Evolutionary conservation across 2,888 invertebrate genomes (phyloP).

Genomic region (Conus canariensis): DNA sequence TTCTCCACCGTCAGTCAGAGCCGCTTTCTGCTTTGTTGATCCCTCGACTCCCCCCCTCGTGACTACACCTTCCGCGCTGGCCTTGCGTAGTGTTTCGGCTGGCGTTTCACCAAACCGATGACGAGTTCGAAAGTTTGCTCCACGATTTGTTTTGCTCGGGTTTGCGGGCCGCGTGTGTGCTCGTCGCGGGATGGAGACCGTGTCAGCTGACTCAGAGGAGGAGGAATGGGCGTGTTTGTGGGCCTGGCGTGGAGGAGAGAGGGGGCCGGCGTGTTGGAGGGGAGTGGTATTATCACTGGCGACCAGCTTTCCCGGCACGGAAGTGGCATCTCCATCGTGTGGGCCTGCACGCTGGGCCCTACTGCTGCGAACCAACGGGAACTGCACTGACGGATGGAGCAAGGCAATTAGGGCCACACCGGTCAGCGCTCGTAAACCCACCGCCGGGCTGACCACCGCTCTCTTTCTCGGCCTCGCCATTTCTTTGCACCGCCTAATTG

Average conservation of each 20-base stretch:
- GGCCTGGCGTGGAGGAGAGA: not conserved
- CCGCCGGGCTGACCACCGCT: not conserved
- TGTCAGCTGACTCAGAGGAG: conserved; percentile 15
- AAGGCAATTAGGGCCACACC: not conserved
- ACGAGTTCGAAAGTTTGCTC: conserved; percentile 15
- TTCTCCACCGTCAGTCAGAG: not conserved
- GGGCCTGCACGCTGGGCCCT: not conserved
- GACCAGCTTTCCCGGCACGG: conserved; percentile 28
- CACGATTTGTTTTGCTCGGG: conserved; percentile 18
- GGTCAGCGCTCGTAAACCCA: not conserved
- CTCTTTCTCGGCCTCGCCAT: not conserved
- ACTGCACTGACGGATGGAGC: conserved; percentile 23
- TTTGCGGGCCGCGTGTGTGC: conserved; percentile 22
- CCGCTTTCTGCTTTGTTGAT: not conserved
- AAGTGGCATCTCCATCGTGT: conserved; percentile 21
- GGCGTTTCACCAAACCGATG: conserved; percentile 14
- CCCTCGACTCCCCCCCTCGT: not conserved
- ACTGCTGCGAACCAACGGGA: not conserved
- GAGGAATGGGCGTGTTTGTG: not conserved
- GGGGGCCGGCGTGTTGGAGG: not conserved
- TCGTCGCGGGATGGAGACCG: not conserved
- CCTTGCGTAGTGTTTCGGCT: not conserved
- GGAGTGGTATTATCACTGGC: conserved; percentile 15
- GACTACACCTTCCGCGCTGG: not conserved
- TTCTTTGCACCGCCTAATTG: too few species aligned